Base-by-base conservation (phyloP, 1,140 invertebrate species). In the Catajapyx aquilonaris region DNA sequence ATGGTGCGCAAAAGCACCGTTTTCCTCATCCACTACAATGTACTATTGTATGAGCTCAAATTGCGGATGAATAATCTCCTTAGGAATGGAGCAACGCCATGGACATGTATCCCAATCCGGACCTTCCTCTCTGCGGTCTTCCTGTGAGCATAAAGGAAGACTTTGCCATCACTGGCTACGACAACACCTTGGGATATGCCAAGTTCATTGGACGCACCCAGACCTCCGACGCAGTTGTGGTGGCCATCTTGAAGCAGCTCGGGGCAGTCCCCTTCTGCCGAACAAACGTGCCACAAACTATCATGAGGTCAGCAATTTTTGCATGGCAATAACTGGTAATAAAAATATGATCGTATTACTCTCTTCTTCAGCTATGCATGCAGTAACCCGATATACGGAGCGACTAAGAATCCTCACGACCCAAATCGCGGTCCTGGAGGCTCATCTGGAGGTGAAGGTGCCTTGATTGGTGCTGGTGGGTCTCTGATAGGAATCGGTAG, bases 251-350 rank as follows among this genome's bases (percentile, higher is more conserved):
- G 10, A 42, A 40, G 33, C 36, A 42, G 16, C 35, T 50, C n/a
- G 60, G 61, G 19, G 61, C 55, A 9, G 44, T 64, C 19, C 62
- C 62, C 5, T 62, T 60, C 43, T 54, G 52, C 18, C 48, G 53
- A 39, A 65, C 61, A 9, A 63, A 64, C 41, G 40, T 61, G 2
- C 59, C 61, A 5, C 59, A 62, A 37, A 34, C 9, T 16, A 10
- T 34, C 28, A 22, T 18, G n/a, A n/a, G n/a, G n/a, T n/a, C n/a
- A n/a, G n/a, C n/a, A n/a, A n/a, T n/a, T n/a, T n/a, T n/a, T n/a
- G n/a, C n/a, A n/a, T n/a, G n/a, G n/a, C n/a, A n/a, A n/a, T n/a
- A n/a, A n/a, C n/a, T n/a, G n/a, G n/a, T n/a, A n/a, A n/a, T n/a
- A n/a, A n/a, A n/a, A n/a, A n/a, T n/a, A n/a, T n/a, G n/a, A n/a